Evolutionary conservation across 2,797 vertebrate genomes (phyloP), one percentile per base, ranked within the genome.

Genomic region (Sebastolobus altivelis): DNA sequence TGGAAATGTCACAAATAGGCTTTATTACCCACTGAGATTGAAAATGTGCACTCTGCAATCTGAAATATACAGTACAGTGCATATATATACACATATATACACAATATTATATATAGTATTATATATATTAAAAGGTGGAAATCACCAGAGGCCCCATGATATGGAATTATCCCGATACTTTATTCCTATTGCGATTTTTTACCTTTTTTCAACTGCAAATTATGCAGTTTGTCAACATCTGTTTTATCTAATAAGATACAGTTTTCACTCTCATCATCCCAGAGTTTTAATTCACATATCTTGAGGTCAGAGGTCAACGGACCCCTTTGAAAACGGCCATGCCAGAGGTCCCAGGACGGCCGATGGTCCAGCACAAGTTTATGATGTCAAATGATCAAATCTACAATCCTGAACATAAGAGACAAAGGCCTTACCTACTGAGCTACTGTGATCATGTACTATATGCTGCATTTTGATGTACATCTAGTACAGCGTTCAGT

Each of bases 1-100:
- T 81, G 78, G 79, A 89, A 92, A 91, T 89, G 88, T 89, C 89
- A 90, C 87, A 91, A 88, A 89, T 35, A 38, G 22, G 65, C 22
- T 89, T 80, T 71, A 79, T 85, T 72, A 72, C 69, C 56, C 61
- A 46, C 70, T 54, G 72, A 81, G 72, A 77, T 65, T 77, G 78
- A 82, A 84, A 88, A 86, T 75, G 46, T 73, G 76, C 58, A 46
- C 46, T 49, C 27, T 68, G 12, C 56, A 8, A 52, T 68, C 16
- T 67, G 2, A 79, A 77, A 78, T 80, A 55, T 49, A 63, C 27
- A 20, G 8, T 7, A 67, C 1, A 46, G 31, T 54, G 49, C 4
- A 54, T 8, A 54, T n/a, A 54, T n/a, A 54, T 22, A 54, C 49
- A 52, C 49, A 52, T n/a, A 20, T 49, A 20, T 20, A 49, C 46